Evolutionary conservation across 2,113 vertebrate genomes (phyloP), one percentile per base, ranked within the genome.

Genomic region (Mesitornis unicolor): DNA sequence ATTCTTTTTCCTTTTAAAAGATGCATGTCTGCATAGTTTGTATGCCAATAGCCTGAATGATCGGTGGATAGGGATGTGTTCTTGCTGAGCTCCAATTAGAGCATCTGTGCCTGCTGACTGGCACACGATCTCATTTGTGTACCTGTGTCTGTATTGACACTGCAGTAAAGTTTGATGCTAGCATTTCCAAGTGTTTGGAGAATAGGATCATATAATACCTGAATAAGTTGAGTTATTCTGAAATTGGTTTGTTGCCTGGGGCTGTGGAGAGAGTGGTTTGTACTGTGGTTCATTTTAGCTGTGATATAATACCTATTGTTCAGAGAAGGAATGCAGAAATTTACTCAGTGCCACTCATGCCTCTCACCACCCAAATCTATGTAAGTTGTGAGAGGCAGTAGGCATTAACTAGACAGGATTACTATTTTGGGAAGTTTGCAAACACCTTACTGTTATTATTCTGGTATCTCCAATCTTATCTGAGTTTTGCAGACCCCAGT

Each of bases 141-240:
- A n/a, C 45, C 31, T 3, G 0, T 53, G 22, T 35, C 76, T 0
- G 0, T 59, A 40, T 1, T 38, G 77, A 54, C 51, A 3, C 1
- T 10, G 35, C 42, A 2, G 38, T 82, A 9, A 61, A 26, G 28
- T 35, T 51, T 45, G 0, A 13, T 20, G 28, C 22, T 68, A 54
- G 43, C 63, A 63, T 75, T 94, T 63, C 47, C 35, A 43, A 78
- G 26, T 75, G 42, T 56, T 60, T 93, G 1, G 4, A 64, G 60
- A 81, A 31, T 25, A 74, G 33, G 11, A 36, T 82, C 15, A 19
- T 75, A 28, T 7, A 51, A 17, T 25, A 79, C 43, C 43, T 64
- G 43, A 82, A 33, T 60, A 59, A 78, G 3, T 7, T 82, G 31
- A 6, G 8, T 82, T 84, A 25, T 56, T 91, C 57, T 71, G 69